Evolutionary conservation across 2,888 invertebrate species (phyloP), one percentile per base, ranked within the genome.

Genomic region (Hecatera dysodea): DNA sequence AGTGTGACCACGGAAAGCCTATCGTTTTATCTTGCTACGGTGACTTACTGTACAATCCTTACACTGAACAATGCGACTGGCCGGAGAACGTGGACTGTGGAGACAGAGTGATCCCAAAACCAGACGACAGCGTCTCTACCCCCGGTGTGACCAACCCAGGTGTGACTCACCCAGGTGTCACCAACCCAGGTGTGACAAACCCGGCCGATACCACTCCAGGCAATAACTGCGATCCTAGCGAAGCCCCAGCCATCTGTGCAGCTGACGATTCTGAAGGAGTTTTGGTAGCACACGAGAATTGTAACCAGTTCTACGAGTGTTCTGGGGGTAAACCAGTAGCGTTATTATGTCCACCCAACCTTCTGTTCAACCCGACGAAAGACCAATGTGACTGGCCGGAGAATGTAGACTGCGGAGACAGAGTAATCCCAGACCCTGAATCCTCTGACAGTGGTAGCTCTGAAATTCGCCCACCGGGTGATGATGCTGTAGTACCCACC

Each of bases 271-370:
- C 89, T 0, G 87, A 87, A 1, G 86, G 88, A 8, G 42, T 78
- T 6, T 63, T 90, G 0, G 74, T 91, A 0, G 89, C 89, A 6
- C 89, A 90, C 57, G 90, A 91, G 68, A 87, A 89, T 42, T 91
- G 91, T 67, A 84, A 89, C 64, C 80, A 90, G 48, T 92, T 87
- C 72, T 91, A 91, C 67, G 70, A 75, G 6, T 91, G 91, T 52
- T 56, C 27, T 6, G 61, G 74, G 0, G 89, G 91, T 0, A 44
- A 61, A 12, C 90, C 91, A 0, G 80, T 88, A 0, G 69, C 67
- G 0, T 12, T 81, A 0, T 44, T 19, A 1, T 91, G 91, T 46
- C 67, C 72, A 0, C 44, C 12, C 0, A 73, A 64, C 22, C 75
- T 90, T 0, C 39, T 87, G 0, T 91, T 79, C 70, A 86, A 90